Evolutionary conservation across 2,797 vertebrate species (phyloP).

Genomic region (Apogon hyalosoma): DNA sequence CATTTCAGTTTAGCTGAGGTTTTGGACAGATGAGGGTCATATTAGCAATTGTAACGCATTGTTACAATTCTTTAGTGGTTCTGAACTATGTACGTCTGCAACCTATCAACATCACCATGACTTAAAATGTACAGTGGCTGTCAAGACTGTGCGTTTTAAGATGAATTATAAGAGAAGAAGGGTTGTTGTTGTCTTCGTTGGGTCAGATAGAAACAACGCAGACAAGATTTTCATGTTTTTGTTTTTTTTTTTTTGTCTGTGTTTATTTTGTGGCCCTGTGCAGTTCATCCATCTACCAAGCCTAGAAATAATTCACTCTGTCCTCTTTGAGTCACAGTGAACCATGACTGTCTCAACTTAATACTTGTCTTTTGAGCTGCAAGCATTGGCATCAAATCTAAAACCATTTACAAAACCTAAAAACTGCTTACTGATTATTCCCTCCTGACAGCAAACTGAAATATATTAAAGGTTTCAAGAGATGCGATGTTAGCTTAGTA

Average conservation of each 20-base stretch:
- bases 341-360: constrained; percentile 10
- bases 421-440: neutral
- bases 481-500: neutral
- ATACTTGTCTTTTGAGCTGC: constrained; percentile 2
- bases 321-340: constrained; percentile 21
- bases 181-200: constrained; percentile 23
- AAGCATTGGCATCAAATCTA: too few relatives aligned
- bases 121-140: constrained; percentile 17
- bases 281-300: constrained; percentile 22
- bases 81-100: constrained; percentile 45
- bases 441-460: constrained; percentile 8
- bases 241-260: neutral
- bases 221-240: neutral
- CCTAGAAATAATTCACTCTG: constrained; percentile 13
- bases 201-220: constrained; percentile 30
- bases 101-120: constrained; percentile 39
- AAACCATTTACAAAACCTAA: neutral
- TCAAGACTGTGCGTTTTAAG: constrained; percentile 35
- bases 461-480: neutral
- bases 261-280: constrained; percentile 28
- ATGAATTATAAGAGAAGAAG: constrained; percentile 18
- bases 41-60: constrained; percentile 40
- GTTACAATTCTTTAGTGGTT: constrained; percentile 44
- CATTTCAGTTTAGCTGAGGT: constrained; percentile 25
- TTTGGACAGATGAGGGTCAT: constrained; percentile 47